A percentile compares a stretch with the other conserved stretches of the same genome.
Conservation (phyloP, 2,888 invertebrate genomes). For the Macaria liturata region DNA sequence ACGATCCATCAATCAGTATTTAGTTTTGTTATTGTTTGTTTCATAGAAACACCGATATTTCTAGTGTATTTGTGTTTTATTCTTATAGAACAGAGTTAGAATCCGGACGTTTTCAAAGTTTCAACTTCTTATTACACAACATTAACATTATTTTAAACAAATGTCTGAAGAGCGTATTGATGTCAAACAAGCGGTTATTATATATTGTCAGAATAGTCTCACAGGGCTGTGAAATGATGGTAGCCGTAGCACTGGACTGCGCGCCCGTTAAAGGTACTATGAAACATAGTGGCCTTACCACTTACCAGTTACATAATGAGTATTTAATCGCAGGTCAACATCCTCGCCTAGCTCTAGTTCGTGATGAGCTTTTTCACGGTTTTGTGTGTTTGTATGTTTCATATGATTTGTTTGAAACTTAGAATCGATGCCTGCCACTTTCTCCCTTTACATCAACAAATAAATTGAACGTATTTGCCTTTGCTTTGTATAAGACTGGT, state of each 20-base stretch:
- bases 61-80: constrained; percentile 4
- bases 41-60: constrained; percentile 16
- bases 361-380: constrained; percentile 34
- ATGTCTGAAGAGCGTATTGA: too few species aligned
- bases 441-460: constrained; percentile 3
- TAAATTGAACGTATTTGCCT: too few species aligned
- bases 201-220: background rate
- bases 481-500: too few species aligned
- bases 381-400: constrained; percentile 6
- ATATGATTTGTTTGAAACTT: constrained; percentile 10
- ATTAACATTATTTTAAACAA: too few species aligned
- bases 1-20: constrained; percentile 41
- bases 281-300: constrained; percentile 45
- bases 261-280: constrained; percentile 39
- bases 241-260: constrained; percentile 8
- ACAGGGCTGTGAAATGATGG: constrained; percentile 3
- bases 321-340: constrained; percentile 69
- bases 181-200: too few species aligned
- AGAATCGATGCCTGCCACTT: constrained; percentile 13
- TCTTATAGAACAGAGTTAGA: too few species aligned
- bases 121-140: too few species aligned
- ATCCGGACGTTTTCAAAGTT: too few species aligned
- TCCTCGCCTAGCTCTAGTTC: constrained; percentile 42
- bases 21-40: constrained; percentile 23
- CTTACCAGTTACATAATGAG: constrained; percentile 55